Evolutionary conservation across 2,888 invertebrate genomes (phyloP), one percentile per base, ranked within the genome.

Genomic region (Ganaspis brasiliensis): DNA sequence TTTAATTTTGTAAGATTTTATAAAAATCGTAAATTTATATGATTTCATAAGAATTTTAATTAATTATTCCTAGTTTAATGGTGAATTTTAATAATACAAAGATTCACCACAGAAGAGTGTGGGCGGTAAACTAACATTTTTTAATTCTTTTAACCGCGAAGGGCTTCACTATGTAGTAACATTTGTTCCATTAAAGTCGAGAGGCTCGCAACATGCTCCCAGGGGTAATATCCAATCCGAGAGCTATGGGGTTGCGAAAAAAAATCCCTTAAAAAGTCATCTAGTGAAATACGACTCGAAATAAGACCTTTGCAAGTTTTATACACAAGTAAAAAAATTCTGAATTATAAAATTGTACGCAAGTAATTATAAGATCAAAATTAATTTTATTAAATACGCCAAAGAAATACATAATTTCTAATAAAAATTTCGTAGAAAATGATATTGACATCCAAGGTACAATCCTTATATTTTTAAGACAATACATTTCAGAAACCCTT

Each of bases 121-220:
- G 24, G 67, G 45, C 16, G 59, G 16, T n/a, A 67, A 56, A 52
- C 56, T 57, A 77, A 74, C 31, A 19, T 24, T 70, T 70, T 16
- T 45, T 10, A 16, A 73, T 57, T 57, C 12, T 31, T 31, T 31
- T 19, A 40, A 16, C 21, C 40, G 40, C 14, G 21, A 40, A 40
- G 63, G 37, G 40, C 63, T 63, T 63, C 63, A 63, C 40, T 80
- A 56, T 40, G 73, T 80, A 80, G 85, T 80, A 85, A 88, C 88
- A 88, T 88, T 88, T 88, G 88, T 88, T 88, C 88, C 87, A 88
- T 88, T 87, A 88, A 87, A 83, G 81, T 84, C 81, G 83, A 84
- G 85, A 85, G 84, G 81, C 59, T 75, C 63, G 59, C 73, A 71
- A 75, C 31, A 63, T 6, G 63, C 72, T 83, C 86, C 85, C 87